Conservation (phyloP, 2,888 invertebrate species). For the Epistrophe grossulariae region DNA sequence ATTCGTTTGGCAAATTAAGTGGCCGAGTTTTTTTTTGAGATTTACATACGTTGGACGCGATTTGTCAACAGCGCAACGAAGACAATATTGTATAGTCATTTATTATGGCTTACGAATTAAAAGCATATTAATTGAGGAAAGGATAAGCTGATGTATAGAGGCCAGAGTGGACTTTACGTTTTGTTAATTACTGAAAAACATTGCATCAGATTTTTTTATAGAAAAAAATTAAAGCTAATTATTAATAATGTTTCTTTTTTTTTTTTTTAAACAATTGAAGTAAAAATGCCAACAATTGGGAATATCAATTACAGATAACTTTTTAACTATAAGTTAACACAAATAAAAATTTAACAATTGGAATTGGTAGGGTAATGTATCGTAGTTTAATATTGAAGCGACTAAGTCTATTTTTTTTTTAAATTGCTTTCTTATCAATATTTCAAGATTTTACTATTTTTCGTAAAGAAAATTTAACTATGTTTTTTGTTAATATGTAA, state of each 20-base stretch:
- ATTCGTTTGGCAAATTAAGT: constrained; percentile 57
- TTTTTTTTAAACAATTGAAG: background rate
- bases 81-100: constrained; percentile 1
- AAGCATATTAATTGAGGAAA: constrained; percentile 20
- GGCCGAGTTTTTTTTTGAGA: constrained; percentile 30
- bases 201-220: background rate
- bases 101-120: background rate
- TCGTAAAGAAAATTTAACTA: too few relatives aligned
- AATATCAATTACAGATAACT: too few relatives aligned
- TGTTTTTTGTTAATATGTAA: too few relatives aligned
- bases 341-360: too few relatives aligned
- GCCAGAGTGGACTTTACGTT: background rate
- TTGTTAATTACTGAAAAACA: background rate
- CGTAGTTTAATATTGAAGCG: too few relatives aligned
- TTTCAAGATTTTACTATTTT: too few relatives aligned
- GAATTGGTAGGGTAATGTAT: too few relatives aligned
- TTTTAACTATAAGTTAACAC: too few relatives aligned
- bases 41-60: background rate
- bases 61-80: background rate
- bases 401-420: too few relatives aligned
- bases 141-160: constrained; percentile 1
- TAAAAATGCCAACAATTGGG: background rate
- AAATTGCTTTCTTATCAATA: too few relatives aligned
- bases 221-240: background rate
- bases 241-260: background rate